Base-by-base conservation (phyloP, 2,113 vertebrate genomes). In the Leucopternis melanops region DNA sequence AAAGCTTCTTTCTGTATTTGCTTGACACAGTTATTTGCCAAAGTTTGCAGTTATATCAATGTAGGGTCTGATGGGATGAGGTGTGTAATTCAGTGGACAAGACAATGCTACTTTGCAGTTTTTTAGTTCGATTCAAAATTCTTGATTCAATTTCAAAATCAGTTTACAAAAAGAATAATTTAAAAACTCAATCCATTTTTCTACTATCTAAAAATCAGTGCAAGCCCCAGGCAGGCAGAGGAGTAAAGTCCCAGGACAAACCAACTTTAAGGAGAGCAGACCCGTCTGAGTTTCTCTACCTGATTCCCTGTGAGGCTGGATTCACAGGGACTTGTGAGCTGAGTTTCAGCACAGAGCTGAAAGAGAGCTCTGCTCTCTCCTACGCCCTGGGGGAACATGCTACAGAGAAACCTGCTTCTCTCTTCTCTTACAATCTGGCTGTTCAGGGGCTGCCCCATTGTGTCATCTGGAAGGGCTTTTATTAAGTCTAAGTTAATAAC, bases 401-500 rank as follows among this genome's bases (percentile, higher is more conserved):
- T 42, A 1, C 50, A 57, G 50, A 42, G 67, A n/a, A 57, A 32
- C 13, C 20, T 11, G 8, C 47, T 71, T 19, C 66, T 34, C 52
- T 20, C 32, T 27, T 54, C 20, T 17, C 16, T 26, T 26, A 3
- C 5, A 4, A 6, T 6, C 34, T 2, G 4, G 13, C n/a, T 73
- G 42, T 16, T 15, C 8, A 22, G 80, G 23, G 38, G 11, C 50
- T 72, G 16, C 21, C 47, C 65, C 19, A 0, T 23, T 0, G 5
- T 34, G 10, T 17, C 5, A 5, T 31, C 0, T 5, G n/a, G 36
- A 49, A 21, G 59, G 65, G 59, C 54, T 65, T 5, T 31, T 21
- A 13, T 4, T 5, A 7, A 44, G 11, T 1, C 27, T 10, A 29
- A 8, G 9, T 25, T 10, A 0, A 6, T 19, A 5, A 8, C 23